phyloP scores from a whole-genome alignment of 2,888 invertebrate genomes.

The Drosophila mimetica region DNA sequence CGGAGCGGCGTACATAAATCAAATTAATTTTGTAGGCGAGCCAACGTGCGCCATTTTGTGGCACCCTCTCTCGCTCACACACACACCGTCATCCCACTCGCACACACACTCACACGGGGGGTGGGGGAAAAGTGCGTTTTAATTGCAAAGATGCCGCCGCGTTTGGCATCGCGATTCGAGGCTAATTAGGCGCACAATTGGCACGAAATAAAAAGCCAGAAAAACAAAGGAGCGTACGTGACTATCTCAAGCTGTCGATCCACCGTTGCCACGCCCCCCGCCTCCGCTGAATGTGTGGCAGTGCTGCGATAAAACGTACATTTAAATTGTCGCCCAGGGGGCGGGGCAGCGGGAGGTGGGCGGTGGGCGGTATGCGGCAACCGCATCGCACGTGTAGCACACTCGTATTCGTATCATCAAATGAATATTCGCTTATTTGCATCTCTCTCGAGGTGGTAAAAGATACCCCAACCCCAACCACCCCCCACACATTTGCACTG shows the following conservation, averaged over 20 bases:
- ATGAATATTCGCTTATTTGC: conserved; percentile 79
- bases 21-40: conserved; percentile 81
- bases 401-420: conserved; percentile 68
- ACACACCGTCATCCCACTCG: conserved; percentile 6
- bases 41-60: conserved; percentile 75
- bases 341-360: neutral
- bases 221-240: conserved; percentile 73
- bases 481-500: conserved; percentile 2
- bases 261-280: conserved; percentile 3
- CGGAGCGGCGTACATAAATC: conserved; percentile 74
- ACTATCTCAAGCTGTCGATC: conserved; percentile 77
- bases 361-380: conserved; percentile 21
- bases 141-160: conserved; percentile 79
- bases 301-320: conserved; percentile 70
- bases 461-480: conserved; percentile 46
- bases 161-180: conserved; percentile 61
- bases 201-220: conserved; percentile 72
- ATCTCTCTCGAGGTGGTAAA: conserved; percentile 60
- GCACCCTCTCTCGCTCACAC: conserved; percentile 16
- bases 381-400: conserved; percentile 62
- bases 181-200: conserved; percentile 81
- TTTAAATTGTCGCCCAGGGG: conserved; percentile 66
- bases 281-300: neutral
- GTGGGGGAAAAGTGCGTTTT: conserved; percentile 76
- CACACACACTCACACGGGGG: neutral